Percentiles rank a stretch among this genome's conserved stretches.
Evolutionary conservation across 2,113 vertebrate genomes (phyloP).

Genomic region (Herpailurus yagouaroundi): DNA sequence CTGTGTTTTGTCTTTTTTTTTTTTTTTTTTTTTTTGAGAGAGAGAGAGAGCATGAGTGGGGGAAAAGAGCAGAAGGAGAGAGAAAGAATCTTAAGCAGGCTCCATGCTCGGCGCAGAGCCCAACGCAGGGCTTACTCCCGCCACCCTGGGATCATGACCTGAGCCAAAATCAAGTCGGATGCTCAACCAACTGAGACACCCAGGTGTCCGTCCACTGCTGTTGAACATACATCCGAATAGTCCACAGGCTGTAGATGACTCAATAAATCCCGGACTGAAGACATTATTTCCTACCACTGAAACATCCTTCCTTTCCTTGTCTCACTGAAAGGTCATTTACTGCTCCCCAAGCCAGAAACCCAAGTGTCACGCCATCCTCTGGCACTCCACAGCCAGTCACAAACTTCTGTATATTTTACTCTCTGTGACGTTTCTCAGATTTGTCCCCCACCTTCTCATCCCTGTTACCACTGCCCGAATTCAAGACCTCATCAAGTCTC

Average conservation of each 20-base stretch:
- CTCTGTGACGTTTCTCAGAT: background rate
- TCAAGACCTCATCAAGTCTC: background rate
- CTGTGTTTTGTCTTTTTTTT: no score
- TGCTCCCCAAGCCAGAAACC: background rate
- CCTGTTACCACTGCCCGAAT: background rate
- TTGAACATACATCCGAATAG: background rate
- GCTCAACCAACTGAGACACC: no score
- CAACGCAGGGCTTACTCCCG: no score
- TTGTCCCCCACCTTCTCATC: background rate
- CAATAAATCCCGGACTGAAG: background rate
- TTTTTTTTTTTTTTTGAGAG: no score
- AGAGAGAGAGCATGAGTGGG: no score
- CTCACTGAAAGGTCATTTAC: background rate
- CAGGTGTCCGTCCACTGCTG: background rate
- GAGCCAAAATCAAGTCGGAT: no score
- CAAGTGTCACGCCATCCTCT: background rate
- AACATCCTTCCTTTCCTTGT: background rate
- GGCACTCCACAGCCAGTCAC: background rate
- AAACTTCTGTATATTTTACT: background rate
- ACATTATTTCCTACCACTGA: background rate
- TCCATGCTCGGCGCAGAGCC: no score
- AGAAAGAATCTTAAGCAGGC: no score
- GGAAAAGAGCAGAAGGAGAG: no score
- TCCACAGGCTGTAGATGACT: background rate
- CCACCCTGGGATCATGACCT: no score